Evolutionary conservation across 2,888 invertebrate genomes (phyloP).

Genomic region (Heterodera filipjevi): DNA sequence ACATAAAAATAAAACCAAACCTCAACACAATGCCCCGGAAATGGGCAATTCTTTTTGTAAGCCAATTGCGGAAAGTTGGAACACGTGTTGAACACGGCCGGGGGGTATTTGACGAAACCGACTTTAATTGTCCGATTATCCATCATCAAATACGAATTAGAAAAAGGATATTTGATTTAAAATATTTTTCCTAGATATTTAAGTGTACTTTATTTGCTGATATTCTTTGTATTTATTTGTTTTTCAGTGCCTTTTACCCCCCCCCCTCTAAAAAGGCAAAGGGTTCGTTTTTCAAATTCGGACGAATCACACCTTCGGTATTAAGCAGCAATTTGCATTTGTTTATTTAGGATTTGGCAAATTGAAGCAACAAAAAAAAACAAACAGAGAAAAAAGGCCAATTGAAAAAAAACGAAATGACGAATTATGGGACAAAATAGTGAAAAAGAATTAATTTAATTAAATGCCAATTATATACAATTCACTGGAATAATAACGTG

Average conservation of each 20-base stretch:
- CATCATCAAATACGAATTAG: no score
- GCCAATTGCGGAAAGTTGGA: conserved; percentile 24
- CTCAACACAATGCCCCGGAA: conserved; percentile 34
- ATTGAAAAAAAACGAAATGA: no score
- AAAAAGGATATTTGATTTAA: background rate
- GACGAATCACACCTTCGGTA: no score
- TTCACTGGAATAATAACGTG: no score
- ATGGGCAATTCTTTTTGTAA: conserved; percentile 23
- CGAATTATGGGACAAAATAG: no score
- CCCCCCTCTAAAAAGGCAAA: background rate
- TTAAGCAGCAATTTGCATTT: background rate
- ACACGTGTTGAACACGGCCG: conserved; percentile 32
- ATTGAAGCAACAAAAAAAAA: background rate
- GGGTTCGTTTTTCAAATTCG: background rate
- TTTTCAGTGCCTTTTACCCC: no score
- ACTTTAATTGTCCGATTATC: conserved; percentile 8
- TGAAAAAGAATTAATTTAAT: no score
- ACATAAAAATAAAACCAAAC: background rate
- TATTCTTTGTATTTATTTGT: no score
- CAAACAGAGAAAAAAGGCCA: background rate
- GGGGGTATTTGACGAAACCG: conserved; percentile 30
- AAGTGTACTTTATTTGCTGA: no score
- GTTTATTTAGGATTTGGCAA: background rate
- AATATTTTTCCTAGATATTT: background rate
- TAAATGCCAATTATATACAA: no score